Conservation (phyloP, 2,888 invertebrate genomes). For the Syrphus vitripennis region DNA sequence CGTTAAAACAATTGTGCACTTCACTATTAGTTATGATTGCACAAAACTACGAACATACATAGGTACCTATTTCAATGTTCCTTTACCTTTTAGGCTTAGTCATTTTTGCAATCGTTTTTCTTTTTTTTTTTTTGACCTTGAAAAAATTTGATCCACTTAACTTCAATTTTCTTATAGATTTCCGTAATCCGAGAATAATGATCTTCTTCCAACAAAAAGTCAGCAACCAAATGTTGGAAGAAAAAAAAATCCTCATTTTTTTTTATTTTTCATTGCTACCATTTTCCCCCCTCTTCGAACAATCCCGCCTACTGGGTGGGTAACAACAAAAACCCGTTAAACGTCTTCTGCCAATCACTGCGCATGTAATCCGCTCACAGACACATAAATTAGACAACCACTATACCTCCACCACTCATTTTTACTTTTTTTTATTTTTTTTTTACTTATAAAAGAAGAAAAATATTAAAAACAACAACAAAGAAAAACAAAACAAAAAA, state of each 20-base stretch:
- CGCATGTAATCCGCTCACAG: slow-evolving; percentile 50
- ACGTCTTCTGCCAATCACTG: slow-evolving; percentile 65
- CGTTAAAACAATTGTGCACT: no score
- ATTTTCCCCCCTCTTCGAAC: neutral
- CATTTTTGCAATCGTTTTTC: no score
- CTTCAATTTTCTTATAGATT: slow-evolving; percentile 29
- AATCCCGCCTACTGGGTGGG: slow-evolving; percentile 9
- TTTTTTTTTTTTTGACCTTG: slow-evolving; percentile 16
- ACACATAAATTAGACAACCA: slow-evolving; percentile 34
- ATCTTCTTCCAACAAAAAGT: neutral
- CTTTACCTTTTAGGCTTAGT: no score
- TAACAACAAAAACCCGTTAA: slow-evolving; percentile 52
- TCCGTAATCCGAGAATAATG: slow-evolving; percentile 11
- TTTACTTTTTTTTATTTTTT: no score
- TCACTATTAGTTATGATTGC: no score
- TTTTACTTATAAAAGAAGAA: slow-evolving; percentile 16
- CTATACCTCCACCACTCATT: slow-evolving; percentile 48
- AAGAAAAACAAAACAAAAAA: slow-evolving; percentile 22
- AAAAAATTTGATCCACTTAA: neutral
- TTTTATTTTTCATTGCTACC: neutral
- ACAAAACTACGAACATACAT: no score
- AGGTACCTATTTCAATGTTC: no score
- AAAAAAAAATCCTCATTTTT: neutral
- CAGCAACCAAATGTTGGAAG: neutral
- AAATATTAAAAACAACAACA: slow-evolving; percentile 1